Conservation (phyloP, 2,113 vertebrate genomes). For the Camarhynchus parvulus region DNA sequence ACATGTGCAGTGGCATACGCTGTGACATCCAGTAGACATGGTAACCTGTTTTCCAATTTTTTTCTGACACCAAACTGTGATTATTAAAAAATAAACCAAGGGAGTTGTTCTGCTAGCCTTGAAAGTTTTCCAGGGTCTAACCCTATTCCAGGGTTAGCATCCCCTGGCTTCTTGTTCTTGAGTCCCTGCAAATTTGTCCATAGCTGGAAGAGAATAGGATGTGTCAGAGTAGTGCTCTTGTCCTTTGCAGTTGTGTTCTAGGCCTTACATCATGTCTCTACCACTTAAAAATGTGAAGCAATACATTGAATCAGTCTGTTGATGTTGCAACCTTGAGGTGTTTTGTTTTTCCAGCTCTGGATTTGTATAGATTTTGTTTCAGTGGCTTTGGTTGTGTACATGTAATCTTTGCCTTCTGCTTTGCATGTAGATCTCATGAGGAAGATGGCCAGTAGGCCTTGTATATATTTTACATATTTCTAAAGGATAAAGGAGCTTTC, state of each 20-base stretch:
- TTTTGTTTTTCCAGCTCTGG: background rate
- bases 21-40: background rate
- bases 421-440: background rate
- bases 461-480: background rate
- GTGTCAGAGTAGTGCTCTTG: background rate
- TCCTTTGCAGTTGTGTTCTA: background rate
- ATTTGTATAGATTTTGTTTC: background rate
- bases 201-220: background rate
- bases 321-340: background rate
- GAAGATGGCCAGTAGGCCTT: background rate
- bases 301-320: background rate
- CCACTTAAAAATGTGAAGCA: background rate
- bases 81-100: background rate
- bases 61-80: background rate
- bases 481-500: background rate
- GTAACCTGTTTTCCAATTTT: background rate
- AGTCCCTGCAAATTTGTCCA: background rate
- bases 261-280: background rate
- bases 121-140: background rate
- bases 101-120: background rate
- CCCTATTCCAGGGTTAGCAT: background rate
- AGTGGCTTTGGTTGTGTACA: background rate
- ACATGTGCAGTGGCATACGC: background rate
- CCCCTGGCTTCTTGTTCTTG: background rate
- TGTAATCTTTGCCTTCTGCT: background rate